Conservation (phyloP, 2,113 vertebrate species). For the Archilochus colubris region DNA sequence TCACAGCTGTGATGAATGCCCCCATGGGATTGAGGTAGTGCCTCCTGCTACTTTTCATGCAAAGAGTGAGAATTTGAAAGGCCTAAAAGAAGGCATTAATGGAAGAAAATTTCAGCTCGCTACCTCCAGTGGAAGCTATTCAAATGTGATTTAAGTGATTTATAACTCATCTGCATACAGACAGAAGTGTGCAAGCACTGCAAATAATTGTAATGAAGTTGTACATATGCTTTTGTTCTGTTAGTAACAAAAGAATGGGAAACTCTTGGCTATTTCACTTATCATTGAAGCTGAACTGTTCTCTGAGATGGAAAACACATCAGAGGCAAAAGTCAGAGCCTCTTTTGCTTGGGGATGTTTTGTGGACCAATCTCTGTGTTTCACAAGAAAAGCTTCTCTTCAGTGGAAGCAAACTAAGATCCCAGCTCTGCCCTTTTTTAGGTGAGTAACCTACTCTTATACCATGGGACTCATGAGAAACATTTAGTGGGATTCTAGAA, state of each 20-base stretch:
- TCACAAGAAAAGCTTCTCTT: not conserved
- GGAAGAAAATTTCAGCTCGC: not conserved
- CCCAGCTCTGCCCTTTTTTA: not conserved
- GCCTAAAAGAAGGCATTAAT: not conserved
- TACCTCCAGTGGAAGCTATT: not conserved
- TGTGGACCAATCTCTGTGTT: not conserved
- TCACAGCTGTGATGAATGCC: not conserved
- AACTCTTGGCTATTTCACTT: not conserved
- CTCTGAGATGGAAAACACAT: not conserved
- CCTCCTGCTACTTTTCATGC: not conserved
- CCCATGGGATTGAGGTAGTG: rapidly evolving
- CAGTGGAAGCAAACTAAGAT: not conserved
- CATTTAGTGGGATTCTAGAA: not conserved
- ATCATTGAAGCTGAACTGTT: not conserved
- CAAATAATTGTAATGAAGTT: not conserved
- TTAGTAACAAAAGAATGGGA: not conserved
- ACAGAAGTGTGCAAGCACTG: not conserved
- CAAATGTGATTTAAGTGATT: not conserved
- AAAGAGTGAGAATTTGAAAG: not conserved
- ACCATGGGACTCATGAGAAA: not conserved
- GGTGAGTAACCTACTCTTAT: not conserved
- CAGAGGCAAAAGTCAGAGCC: not conserved
- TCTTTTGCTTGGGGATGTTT: not conserved
- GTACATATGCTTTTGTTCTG: not conserved
- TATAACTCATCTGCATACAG: not conserved